Conservation (phyloP, 2,113 vertebrate species). For the Syrrhaptes paradoxus region DNA sequence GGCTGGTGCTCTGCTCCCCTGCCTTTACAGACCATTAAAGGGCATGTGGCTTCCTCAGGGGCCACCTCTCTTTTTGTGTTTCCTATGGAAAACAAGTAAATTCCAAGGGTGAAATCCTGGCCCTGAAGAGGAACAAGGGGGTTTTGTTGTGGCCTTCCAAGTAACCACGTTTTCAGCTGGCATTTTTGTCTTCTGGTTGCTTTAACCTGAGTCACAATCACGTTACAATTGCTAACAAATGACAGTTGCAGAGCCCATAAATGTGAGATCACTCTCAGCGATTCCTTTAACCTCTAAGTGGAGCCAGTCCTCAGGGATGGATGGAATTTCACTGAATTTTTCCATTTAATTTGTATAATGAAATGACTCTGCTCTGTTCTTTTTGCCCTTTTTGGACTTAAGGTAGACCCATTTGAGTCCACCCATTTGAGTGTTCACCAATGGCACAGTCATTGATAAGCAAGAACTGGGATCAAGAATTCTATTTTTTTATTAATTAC, state of each 20-base stretch:
- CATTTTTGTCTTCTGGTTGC: neutral
- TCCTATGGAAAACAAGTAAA: neutral
- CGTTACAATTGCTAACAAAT: neutral
- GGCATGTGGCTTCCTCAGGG: neutral
- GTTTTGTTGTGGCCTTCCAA: neutral
- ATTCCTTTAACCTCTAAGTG: slow-evolving; percentile 51
- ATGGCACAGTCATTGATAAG: neutral
- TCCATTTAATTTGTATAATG: slow-evolving; percentile 56
- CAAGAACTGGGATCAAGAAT: neutral
- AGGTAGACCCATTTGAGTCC: neutral
- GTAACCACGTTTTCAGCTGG: neutral
- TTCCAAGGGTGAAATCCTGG: neutral
- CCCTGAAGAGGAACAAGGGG: neutral
- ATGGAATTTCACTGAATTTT: slow-evolving; percentile 61
- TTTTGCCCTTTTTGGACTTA: slow-evolving; percentile 45
- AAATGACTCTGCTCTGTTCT: slow-evolving; percentile 47
- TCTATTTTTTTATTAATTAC: neutral
- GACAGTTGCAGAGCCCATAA: neutral
- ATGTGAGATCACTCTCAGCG: slow-evolving; percentile 34
- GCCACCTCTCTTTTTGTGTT: neutral
- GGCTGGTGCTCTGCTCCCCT: neutral
- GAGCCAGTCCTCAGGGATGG: slow-evolving; percentile 52
- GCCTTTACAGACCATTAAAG: neutral
- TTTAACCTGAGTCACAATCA: slow-evolving; percentile 25
- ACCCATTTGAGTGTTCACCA: neutral